phyloP scores from a whole-genome alignment of 2,797 vertebrate species.

The Ctenochaetus hawaiiensis region DNA sequence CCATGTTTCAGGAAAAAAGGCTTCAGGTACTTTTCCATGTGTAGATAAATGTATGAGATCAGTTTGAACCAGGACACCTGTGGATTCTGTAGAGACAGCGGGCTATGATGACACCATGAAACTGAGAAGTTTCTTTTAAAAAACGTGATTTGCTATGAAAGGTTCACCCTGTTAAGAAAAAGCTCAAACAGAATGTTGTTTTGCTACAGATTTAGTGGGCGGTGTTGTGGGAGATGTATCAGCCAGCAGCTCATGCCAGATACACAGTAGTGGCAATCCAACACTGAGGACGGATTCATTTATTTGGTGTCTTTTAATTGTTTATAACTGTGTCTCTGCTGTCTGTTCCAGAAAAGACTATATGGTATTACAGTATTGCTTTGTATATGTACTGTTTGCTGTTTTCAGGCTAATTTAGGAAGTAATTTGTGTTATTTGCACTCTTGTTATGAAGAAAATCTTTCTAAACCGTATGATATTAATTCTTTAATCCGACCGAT shows the following conservation, averaged over 20 bases:
- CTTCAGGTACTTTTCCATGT: conserved; percentile 13
- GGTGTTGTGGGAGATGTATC: conserved; percentile 26
- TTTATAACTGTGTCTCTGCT: not conserved
- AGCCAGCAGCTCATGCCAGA: conserved; percentile 34
- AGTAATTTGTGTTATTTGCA: not conserved
- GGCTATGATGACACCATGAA: not conserved
- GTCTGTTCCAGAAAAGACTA: not conserved
- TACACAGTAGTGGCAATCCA: conserved; percentile 1
- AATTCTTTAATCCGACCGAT: conserved; percentile 13
- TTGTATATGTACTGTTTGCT: not conserved
- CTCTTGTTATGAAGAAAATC: not conserved
- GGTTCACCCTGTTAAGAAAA: not conserved
- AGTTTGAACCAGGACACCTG: not conserved
- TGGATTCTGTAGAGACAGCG: not conserved
- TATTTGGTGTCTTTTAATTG: not conserved
- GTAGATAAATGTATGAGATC: too few species aligned
- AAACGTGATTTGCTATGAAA: conserved; percentile 28
- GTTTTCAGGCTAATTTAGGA: not conserved
- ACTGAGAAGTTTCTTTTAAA: not conserved
- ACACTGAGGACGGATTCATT: conserved; percentile 9
- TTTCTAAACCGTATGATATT: not conserved
- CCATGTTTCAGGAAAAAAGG: not conserved
- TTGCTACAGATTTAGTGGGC: conserved; percentile 23
- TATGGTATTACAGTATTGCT: not conserved
- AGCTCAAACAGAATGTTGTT: conserved; percentile 15